Evolutionary conservation across 2,888 invertebrate species (phyloP).

Genomic region (Deilephila elpenor): DNA sequence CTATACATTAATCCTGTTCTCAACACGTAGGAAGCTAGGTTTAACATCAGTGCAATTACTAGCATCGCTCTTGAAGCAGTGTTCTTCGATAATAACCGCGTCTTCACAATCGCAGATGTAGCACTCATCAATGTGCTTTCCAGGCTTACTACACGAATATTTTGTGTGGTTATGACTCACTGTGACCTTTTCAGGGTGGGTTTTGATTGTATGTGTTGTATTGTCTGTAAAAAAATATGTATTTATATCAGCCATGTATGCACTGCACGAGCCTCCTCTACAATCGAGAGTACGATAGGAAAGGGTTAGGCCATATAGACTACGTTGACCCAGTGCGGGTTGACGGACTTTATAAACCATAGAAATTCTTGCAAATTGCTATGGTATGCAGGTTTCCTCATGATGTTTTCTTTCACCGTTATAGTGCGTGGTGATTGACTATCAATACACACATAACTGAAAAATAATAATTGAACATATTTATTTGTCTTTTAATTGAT

Average conservation of each 20-base stretch:
- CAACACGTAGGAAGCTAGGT: conserved; percentile 55
- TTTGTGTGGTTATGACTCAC: conserved; percentile 54
- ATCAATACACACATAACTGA: no score
- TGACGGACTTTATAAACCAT: not conserved
- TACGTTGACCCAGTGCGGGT: no score
- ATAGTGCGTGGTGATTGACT: no score
- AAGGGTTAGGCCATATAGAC: no score
- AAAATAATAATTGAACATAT: no score
- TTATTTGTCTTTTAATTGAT: no score
- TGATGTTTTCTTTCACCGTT: no score
- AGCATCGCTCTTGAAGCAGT: conserved; percentile 64
- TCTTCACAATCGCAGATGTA: conserved; percentile 68
- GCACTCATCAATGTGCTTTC: conserved; percentile 60
- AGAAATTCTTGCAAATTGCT: not conserved
- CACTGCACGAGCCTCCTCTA: no score
- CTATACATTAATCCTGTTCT: conserved; percentile 34
- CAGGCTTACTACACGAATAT: conserved; percentile 55
- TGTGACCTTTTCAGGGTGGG: conserved; percentile 28
- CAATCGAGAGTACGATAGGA: no score
- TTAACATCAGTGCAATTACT: conserved; percentile 48
- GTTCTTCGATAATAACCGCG: conserved; percentile 57
- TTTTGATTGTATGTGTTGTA: conserved; percentile 30
- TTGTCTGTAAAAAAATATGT: not conserved
- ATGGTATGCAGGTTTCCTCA: no score
- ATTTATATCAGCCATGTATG: not conserved